These are phyloP conservation scores for Hydra vulgaris DNA, from an alignment of 30 jellyfish, hydroid and myxozoan species.

Conservation along the genomic window DNA sequence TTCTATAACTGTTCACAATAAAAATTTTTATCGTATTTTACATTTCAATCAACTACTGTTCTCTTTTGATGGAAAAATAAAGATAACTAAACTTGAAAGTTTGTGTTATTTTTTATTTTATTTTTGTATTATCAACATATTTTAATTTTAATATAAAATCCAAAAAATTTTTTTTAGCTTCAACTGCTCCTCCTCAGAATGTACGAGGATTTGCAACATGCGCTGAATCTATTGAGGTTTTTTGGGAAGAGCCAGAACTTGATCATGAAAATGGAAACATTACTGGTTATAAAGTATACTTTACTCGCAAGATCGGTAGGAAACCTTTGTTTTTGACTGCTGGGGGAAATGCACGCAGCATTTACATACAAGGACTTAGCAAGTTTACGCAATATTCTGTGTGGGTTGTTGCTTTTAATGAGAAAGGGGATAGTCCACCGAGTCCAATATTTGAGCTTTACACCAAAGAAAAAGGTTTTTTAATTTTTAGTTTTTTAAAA, in stretches of 20 bases:
- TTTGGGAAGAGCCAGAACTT: constrained; percentile 75
- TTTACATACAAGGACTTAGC: constrained; percentile 72
- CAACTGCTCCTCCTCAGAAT: constrained; percentile 90
- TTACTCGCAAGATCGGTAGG: constrained; percentile 55
- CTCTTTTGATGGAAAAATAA: no score
- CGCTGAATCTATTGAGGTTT: constrained; percentile 68
- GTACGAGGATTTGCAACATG: constrained; percentile 76
- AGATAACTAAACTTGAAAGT: no score
- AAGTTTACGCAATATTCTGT: constrained; percentile 70
- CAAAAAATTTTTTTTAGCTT: constrained; percentile 26
- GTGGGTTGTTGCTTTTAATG: constrained; percentile 74
- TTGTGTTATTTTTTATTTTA: no score
- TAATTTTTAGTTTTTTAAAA: no score
- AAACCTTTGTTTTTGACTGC: constrained; percentile 48
- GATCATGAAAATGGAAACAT: constrained; percentile 57
- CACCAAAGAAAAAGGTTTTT: constrained; percentile 94
- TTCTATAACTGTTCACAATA: no score
- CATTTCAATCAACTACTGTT: no score
- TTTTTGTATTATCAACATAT: background rate
- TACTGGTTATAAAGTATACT: constrained; percentile 56
- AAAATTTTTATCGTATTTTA: no score
- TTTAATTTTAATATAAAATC: no score
- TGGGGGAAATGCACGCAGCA: constrained; percentile 31
- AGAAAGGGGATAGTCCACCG: constrained; percentile 89
- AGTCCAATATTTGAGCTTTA: constrained; percentile 54